These are phyloP conservation scores for Psix sp. DNA, from an alignment of 1,140 invertebrate species.

Conservation along the genomic window DNA sequence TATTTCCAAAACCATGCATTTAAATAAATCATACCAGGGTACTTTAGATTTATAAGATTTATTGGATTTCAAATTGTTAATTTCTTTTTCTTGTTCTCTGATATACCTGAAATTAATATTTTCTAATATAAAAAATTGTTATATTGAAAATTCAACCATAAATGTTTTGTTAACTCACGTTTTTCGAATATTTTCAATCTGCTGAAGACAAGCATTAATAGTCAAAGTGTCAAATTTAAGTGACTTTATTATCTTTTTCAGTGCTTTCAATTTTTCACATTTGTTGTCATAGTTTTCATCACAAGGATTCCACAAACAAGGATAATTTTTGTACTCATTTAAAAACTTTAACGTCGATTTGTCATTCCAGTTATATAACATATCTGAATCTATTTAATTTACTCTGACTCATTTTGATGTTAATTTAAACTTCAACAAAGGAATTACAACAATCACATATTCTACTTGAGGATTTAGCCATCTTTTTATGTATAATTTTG, in stretches of 20 bases:
- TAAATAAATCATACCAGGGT: constrained; percentile 61
- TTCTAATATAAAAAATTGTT: not conserved
- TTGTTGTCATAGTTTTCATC: constrained; percentile 58
- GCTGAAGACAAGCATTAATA: constrained; percentile 57
- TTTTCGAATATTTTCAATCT: constrained; percentile 61
- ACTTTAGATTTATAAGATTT: constrained; percentile 55
- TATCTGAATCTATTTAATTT: constrained; percentile 20
- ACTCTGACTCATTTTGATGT: constrained; percentile 35
- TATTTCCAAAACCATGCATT: constrained; percentile 61
- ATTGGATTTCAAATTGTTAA: constrained; percentile 39
- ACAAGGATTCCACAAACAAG: constrained; percentile 67
- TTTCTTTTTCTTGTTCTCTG: constrained; percentile 57
- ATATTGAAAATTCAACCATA: not conserved
- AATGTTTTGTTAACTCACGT: constrained; percentile 54
- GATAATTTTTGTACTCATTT: constrained; percentile 60
- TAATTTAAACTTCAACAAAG: not conserved
- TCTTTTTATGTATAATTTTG: constrained; percentile 11
- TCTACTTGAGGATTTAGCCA: too few relatives aligned
- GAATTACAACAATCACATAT: constrained; percentile 3
- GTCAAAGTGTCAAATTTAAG: constrained; percentile 55
- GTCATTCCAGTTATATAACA: constrained; percentile 61
- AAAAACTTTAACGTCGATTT: constrained; percentile 58
- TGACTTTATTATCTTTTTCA: constrained; percentile 56
- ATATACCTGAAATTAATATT: constrained; percentile 46
- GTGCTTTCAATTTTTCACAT: constrained; percentile 51